Base-by-base conservation (phyloP, 2,113 vertebrate species). In the Phocoena sinus region DNA sequence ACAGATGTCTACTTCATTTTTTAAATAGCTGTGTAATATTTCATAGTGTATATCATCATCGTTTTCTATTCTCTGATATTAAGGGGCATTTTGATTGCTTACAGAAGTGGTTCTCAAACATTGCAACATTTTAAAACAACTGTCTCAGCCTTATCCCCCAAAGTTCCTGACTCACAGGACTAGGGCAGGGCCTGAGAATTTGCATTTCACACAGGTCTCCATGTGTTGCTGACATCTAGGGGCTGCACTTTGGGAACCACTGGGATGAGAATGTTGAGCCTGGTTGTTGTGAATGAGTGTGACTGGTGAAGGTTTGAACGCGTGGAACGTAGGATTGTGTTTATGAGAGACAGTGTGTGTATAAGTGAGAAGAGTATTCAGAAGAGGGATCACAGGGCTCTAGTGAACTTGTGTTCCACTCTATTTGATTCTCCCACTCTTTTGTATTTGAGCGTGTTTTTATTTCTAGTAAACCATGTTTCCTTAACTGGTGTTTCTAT, bases 401-500 rank as follows among this genome's bases (percentile, higher is more conserved):
- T 92, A 53, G 56, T 86, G 38, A 93, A 86, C 20, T 41, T 93
- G 8, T n/a, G 10, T 50, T 87, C 31, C 26, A 23, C 86, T 94
- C 94, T 83, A 26, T 44, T 84, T 50, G 50, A 15, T 50, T 50
- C 50, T 50, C 50, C 26, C 26, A 23, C 86, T 93, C 94, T 83
- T n/a, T 44, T 84, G 20, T 91, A 62, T 90, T 74, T 92, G 76
- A 87, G 58, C 65, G 21, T 36, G 7, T 44, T 63, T 97, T 88
- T 81, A 82, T 96, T 97, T 86, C 76, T 86, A 36, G 20, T 91
- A 83, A 96, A 60, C 71, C 91, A 1, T 20, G 21, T 65, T 36
- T 65, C 63, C 88, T 47, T 47, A 47, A 41, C 63, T 94, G 47
- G 3, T 63, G 0, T 89, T 14, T 77, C 47, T 18, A 0, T 88